A percentile compares a stretch with the other conserved stretches of the same genome.
Evolutionary conservation across 2,888 invertebrate species (phyloP).

Genomic region (Thecocarcelia acutangulata): DNA sequence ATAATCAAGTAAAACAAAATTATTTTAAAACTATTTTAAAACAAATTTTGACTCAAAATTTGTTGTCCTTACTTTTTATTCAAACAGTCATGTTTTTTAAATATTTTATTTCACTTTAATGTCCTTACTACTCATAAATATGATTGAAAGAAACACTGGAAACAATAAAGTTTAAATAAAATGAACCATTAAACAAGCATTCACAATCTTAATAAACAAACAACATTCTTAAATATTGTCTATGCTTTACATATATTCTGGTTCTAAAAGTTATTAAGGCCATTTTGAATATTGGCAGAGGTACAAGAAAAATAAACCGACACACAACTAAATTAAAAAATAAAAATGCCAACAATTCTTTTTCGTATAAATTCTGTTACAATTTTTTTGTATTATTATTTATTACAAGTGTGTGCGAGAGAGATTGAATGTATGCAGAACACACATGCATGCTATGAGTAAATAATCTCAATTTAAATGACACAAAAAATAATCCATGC

Average conservation of each 20-base stretch:
- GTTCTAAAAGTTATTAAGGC: slow-evolving; percentile 54
- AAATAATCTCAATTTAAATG: slow-evolving; percentile 25
- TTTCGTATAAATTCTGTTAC: neutral
- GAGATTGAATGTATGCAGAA: neutral
- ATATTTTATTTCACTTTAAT: too few relatives aligned
- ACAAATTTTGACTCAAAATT: too few relatives aligned
- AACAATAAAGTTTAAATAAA: slow-evolving; percentile 15
- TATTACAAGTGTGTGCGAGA: neutral
- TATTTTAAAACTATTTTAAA: too few relatives aligned
- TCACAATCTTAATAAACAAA: slow-evolving; percentile 15
- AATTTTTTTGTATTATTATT: slow-evolving; percentile 9
- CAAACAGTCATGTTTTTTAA: too few relatives aligned
- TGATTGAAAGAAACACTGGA: slow-evolving; percentile 2
- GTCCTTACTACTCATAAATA: too few relatives aligned
- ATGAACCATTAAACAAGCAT: neutral
- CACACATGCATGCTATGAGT: neutral
- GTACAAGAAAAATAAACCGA: slow-evolving; percentile 28
- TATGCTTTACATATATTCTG: neutral
- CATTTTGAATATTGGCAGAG: slow-evolving; percentile 55
- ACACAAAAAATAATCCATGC: slow-evolving; percentile 7
- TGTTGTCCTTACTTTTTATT: too few relatives aligned
- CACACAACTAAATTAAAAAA: slow-evolving; percentile 3
- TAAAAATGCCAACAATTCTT: slow-evolving; percentile 18
- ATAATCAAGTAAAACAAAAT: too few relatives aligned
- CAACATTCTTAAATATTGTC: slow-evolving; percentile 17